Evolutionary conservation across 2,888 invertebrate genomes (phyloP).

Genomic region (Stenodema calcarata): DNA sequence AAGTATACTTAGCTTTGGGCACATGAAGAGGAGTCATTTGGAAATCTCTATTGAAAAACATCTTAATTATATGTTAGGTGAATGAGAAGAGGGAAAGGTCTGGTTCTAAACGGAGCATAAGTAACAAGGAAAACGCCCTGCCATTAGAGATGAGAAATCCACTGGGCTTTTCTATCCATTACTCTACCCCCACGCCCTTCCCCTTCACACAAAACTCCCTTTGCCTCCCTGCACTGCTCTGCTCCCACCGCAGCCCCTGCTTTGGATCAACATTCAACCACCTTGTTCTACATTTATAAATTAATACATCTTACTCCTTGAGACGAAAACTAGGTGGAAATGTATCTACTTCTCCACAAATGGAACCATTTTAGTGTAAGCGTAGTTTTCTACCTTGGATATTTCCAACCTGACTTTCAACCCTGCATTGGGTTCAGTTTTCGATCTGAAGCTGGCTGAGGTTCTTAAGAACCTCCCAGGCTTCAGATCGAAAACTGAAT

Average conservation of each 20-base stretch:
- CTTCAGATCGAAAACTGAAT: no score
- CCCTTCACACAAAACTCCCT: background rate
- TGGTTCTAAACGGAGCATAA: slow-evolving; percentile 43
- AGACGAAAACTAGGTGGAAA: background rate
- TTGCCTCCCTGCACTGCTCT: background rate
- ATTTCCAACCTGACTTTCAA: no score
- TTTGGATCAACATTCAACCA: background rate
- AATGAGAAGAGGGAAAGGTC: slow-evolving; percentile 37
- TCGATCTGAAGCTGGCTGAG: no score
- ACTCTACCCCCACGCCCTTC: slow-evolving; percentile 8
- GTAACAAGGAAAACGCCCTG: slow-evolving; percentile 45
- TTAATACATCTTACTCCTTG: background rate
- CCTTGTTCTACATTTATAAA: slow-evolving; percentile 12
- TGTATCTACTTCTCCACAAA: background rate
- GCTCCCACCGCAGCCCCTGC: background rate
- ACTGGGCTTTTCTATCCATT: slow-evolving; percentile 43
- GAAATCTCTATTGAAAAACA: slow-evolving; percentile 47
- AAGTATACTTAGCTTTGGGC: slow-evolving; percentile 44
- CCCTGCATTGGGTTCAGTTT: no score
- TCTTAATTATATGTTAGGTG: slow-evolving; percentile 48
- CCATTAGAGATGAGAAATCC: slow-evolving; percentile 46
- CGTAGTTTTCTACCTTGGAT: no score
- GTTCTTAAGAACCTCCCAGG: no score
- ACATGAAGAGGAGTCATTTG: slow-evolving; percentile 46
- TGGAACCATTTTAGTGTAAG: no score